Conservation (phyloP, 2,888 invertebrate genomes). For the Drosophila nigritarsus region DNA sequence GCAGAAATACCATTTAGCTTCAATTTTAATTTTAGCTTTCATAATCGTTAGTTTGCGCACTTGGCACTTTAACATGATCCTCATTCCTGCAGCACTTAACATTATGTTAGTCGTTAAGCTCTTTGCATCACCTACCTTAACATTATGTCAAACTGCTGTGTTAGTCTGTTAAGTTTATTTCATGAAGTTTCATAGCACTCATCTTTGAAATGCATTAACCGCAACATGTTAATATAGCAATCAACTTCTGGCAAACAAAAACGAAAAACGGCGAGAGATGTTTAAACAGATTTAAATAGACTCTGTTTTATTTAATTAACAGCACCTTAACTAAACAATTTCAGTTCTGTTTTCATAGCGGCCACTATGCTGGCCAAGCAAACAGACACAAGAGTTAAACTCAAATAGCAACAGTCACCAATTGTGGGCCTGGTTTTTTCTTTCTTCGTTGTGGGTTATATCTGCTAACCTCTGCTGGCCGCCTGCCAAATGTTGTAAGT, state of each 20-base stretch:
- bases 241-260: background rate
- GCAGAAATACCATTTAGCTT: background rate
- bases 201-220: background rate
- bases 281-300: background rate
- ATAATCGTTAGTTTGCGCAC: background rate
- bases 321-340: background rate
- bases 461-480: constrained; percentile 45
- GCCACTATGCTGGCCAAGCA: background rate
- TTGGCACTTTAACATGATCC: background rate
- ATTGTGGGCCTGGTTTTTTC: constrained; percentile 2
- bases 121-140: background rate
- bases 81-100: background rate
- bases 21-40: background rate
- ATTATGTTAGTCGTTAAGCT: background rate
- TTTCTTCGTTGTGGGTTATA: constrained; percentile 9
- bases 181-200: background rate
- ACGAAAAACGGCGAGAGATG: background rate
- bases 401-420: constrained; percentile 52
- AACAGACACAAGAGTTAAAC: constrained; percentile 12
- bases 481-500: constrained; percentile 51
- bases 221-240: background rate
- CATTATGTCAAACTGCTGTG: too few relatives aligned
- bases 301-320: background rate
- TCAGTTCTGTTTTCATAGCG: background rate
- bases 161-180: background rate